Conservation (phyloP, 2,797 vertebrate species). For the Acipenser oxyrinchus region DNA sequence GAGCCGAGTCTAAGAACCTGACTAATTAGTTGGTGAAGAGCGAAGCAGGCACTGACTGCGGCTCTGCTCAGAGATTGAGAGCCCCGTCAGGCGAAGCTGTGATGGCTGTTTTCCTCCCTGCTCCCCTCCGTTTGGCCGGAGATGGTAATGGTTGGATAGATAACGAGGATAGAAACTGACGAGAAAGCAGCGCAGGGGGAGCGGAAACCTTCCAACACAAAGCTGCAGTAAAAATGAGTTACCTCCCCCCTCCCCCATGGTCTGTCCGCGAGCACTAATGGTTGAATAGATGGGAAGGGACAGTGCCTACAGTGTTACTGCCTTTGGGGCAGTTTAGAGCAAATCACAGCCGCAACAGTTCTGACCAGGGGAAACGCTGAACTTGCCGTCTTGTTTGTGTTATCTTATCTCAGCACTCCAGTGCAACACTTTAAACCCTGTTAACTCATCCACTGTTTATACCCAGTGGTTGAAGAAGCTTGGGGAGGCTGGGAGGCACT, state of each 20-base stretch:
- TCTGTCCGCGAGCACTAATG: slow-evolving; percentile 56
- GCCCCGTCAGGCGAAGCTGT: no score
- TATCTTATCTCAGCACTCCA: no score
- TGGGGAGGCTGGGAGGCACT: no score
- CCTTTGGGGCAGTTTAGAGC: slow-evolving; percentile 44
- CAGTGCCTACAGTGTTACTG: slow-evolving; percentile 48
- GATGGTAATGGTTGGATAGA: background rate
- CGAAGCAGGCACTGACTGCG: background rate
- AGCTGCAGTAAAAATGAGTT: slow-evolving; percentile 36
- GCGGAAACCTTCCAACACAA: slow-evolving; percentile 31
- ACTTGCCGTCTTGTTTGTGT: slow-evolving; percentile 6
- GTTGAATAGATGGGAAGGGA: slow-evolving; percentile 59
- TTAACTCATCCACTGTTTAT: no score
- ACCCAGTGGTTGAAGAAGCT: no score
- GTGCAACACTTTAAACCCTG: no score
- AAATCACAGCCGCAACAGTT: slow-evolving; percentile 37
- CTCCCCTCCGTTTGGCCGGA: background rate
- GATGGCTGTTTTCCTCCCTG: no score
- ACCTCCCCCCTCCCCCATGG: slow-evolving; percentile 43
- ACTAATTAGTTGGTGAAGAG: background rate
- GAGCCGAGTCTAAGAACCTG: background rate
- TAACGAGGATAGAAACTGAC: background rate
- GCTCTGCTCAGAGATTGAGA: background rate
- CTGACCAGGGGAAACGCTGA: slow-evolving; percentile 41
- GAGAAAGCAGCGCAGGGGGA: slow-evolving; percentile 25